Evolutionary conservation across 2,888 invertebrate species (phyloP).

Genomic region (Parascotia fuliginaria): DNA sequence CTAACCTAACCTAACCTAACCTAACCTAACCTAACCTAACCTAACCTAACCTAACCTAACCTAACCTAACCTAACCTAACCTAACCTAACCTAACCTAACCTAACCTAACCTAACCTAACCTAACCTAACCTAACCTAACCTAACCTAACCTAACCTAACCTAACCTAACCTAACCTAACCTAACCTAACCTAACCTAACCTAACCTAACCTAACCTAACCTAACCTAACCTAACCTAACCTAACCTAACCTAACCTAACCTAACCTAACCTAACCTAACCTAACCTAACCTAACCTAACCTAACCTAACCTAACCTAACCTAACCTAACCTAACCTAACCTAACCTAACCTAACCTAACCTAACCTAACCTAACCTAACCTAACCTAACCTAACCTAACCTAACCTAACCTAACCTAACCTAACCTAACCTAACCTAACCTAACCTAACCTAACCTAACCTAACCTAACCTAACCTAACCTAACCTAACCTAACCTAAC

Average conservation of each 20-base stretch:
- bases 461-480: constrained; percentile 23
- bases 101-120: constrained; percentile 27
- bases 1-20: constrained; percentile 30
- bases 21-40: constrained; percentile 31
- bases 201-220: constrained; percentile 22
- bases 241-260: constrained; percentile 16
- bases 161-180: constrained; percentile 20
- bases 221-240: constrained; percentile 21
- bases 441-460: constrained; percentile 18
- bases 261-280: constrained; percentile 30
- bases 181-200: constrained; percentile 24
- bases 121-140: constrained; percentile 26
- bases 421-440: constrained; percentile 20
- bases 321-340: constrained; percentile 27
- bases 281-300: constrained; percentile 26
- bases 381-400: constrained; percentile 19
- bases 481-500: constrained; percentile 30
- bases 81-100: constrained; percentile 27
- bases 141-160: constrained; percentile 24
- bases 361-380: constrained; percentile 14
- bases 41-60: constrained; percentile 31
- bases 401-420: constrained; percentile 16
- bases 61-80: constrained; percentile 27
- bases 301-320: constrained; percentile 26
- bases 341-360: constrained; percentile 17